Percentiles rank a stretch among this genome's conserved stretches.
Evolutionary conservation across 1,140 invertebrate species (phyloP).

Genomic region (Brachionus koreanus): DNA sequence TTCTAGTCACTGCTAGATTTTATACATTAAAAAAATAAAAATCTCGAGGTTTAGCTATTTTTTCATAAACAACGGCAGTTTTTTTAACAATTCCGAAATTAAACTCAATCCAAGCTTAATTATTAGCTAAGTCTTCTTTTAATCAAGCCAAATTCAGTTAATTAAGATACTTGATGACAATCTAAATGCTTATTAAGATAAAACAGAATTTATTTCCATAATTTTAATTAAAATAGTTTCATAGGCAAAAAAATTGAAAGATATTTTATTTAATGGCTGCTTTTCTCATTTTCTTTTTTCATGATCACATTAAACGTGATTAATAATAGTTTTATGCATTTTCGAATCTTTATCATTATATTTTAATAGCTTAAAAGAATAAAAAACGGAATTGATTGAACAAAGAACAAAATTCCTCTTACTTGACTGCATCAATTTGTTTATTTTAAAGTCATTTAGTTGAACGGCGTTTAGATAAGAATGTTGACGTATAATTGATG

Average conservation of each 20-base stretch:
- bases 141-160: neutral
- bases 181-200: slow-evolving; percentile 8
- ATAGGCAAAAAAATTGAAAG: neutral
- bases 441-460: slow-evolving; percentile 23
- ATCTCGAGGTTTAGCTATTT: neutral
- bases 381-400: neutral
- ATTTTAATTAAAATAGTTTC: neutral
- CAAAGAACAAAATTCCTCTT: neutral
- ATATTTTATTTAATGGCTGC: neutral
- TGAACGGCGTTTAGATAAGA: slow-evolving; percentile 32
- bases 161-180: slow-evolving; percentile 24
- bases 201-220: neutral
- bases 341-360: neutral
- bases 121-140: neutral
- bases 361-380: neutral
- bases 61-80: neutral
- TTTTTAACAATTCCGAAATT: neutral
- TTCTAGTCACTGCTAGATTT: neutral
- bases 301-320: neutral
- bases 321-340: neutral
- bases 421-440: slow-evolving; percentile 24
- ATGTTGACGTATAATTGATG: slow-evolving; percentile 23
- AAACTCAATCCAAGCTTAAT: neutral
- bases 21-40: neutral
- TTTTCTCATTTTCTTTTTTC: neutral